Conservation (phyloP, 2,888 invertebrate genomes). For the Thecophora atra region DNA sequence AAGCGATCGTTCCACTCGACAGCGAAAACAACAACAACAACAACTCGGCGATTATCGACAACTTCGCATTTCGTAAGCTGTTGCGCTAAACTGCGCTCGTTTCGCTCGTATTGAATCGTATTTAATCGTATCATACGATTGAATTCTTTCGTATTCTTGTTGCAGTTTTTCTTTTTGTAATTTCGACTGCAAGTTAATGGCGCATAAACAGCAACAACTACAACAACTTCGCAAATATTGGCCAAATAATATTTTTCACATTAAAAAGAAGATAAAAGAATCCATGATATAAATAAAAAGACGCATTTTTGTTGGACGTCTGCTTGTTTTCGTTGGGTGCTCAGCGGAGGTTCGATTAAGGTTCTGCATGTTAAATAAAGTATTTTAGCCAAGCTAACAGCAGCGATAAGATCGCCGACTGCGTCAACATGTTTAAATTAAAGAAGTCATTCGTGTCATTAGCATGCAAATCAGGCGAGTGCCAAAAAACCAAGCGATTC, state of each 20-base stretch:
- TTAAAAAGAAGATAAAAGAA: neutral
- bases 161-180: neutral
- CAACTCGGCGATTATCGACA: neutral
- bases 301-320: neutral
- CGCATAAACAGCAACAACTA: neutral
- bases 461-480: conserved; percentile 2
- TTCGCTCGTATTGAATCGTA: no score
- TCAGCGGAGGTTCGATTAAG: no score
- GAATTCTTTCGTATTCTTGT: neutral
- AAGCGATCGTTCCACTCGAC: neutral
- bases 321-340: no score
- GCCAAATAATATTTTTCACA: neutral
- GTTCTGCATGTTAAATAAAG: conserved; percentile 13
- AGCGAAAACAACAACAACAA: neutral
- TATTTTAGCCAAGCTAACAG: neutral
- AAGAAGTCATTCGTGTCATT: conserved; percentile 15
- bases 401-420: conserved; percentile 1
- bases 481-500: neutral
- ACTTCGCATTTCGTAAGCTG: no score
- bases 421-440: neutral
- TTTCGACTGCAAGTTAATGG: neutral
- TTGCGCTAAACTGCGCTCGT: no score
- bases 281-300: neutral
- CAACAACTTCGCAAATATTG: no score
- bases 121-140: no score